Evolutionary conservation across 2,888 invertebrate genomes (phyloP).

Genomic region (Hirtodrosophila trivittata): DNA sequence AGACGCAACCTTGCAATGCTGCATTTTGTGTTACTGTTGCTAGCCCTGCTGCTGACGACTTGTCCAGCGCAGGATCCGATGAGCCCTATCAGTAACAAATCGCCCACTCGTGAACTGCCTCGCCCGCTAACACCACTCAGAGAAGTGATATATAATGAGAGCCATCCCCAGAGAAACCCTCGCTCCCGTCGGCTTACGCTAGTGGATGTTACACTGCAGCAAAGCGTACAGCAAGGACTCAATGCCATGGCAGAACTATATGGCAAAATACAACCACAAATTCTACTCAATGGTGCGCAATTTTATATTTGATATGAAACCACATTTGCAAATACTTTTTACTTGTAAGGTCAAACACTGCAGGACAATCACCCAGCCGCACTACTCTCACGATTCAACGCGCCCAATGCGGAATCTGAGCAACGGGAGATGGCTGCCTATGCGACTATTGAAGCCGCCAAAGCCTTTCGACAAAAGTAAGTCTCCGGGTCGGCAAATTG

Average conservation of each 20-base stretch:
- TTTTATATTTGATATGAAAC: slow-evolving; percentile 20
- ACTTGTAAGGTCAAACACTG: slow-evolving; percentile 78
- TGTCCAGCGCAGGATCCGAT: slow-evolving; percentile 1
- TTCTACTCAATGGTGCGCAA: slow-evolving; percentile 81
- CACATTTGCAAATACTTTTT: slow-evolving; percentile 24
- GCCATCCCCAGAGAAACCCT: slow-evolving; percentile 22
- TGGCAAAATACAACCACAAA: slow-evolving; percentile 82
- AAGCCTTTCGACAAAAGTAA: slow-evolving; percentile 84
- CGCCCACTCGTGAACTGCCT: slow-evolving; percentile 70
- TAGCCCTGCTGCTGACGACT: too few relatives aligned
- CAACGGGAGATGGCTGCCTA: slow-evolving; percentile 82
- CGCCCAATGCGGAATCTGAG: slow-evolving; percentile 76
- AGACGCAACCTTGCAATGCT: slow-evolving; percentile 41
- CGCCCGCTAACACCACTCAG: slow-evolving; percentile 54
- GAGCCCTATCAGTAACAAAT: slow-evolving; percentile 34
- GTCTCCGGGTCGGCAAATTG: slow-evolving; percentile 35
- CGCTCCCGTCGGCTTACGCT: slow-evolving; percentile 75
- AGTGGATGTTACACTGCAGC: slow-evolving; percentile 81
- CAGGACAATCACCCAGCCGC: slow-evolving; percentile 83
- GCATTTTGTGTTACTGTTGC: slow-evolving; percentile 34
- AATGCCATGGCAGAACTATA: slow-evolving; percentile 83
- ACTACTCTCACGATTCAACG: slow-evolving; percentile 82
- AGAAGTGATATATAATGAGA: slow-evolving; percentile 24
- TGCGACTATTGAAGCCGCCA: slow-evolving; percentile 83
- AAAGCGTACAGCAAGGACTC: slow-evolving; percentile 82